Base-by-base conservation (phyloP, 2,797 vertebrate genomes). In the Sardinella longiceps region DNA sequence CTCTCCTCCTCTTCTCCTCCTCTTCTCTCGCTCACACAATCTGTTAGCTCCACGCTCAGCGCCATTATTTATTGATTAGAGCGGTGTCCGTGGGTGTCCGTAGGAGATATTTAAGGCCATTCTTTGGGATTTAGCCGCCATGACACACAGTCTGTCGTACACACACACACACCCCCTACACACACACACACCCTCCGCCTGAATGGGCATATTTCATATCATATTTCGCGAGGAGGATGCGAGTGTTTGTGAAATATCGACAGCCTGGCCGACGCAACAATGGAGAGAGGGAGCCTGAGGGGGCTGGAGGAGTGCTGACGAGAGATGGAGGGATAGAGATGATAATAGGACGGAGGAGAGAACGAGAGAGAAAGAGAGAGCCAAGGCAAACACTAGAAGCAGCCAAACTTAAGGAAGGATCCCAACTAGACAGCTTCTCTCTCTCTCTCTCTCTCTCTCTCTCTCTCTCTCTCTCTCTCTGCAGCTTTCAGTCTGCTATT, bases 31-130 rank as follows among this genome's bases (percentile, higher is more conserved):
- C 87, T 81, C 88, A 88, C 90, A 89, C 93, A 94, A 92, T 94
- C 93, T 92, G 93, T 94, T 93, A 87, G 91, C 91, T 88, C 87
- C 89, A 91, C 89, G 89, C 90, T 91, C 90, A 25, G 88, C 60
- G 87, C 87, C 92, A 95, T 95, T 94, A 94, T 94, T 95, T 95
- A 95, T 95, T 95, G 93, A 95, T 95, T 85, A 89, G 48, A 53
- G 84, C 74, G 58, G 46, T 82, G 81, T 50, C 82, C 25, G 70
- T 86, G 85, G 85, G 83, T 86, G 87, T 84, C 80, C 87, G 86
- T 87, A 86, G 84, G 84, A 87, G 89, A 93, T 93, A 93, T 95
- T 94, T 94, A 94, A 92, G 92, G 89, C 90, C 89, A 81, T 82
- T 84, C 89, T 87, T 83, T 86, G 87, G 56, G 56, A 60, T 60